Percentiles rank a stretch among this genome's conserved stretches.
phyloP scores from a whole-genome alignment of 2,797 vertebrate genomes.

The Myotis myotis region DNA sequence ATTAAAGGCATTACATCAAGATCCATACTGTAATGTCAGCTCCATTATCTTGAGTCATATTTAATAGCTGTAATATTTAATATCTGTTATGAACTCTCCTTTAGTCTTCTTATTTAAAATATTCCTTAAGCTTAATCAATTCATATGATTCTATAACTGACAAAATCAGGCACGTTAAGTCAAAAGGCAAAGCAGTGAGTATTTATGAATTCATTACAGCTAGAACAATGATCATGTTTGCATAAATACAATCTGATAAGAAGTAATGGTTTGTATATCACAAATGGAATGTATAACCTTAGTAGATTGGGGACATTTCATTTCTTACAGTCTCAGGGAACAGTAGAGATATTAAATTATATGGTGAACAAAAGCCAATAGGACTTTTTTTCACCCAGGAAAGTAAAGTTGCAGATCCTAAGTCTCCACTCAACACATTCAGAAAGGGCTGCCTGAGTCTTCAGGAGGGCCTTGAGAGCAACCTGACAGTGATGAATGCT shows the following conservation, averaged over 20 bases:
- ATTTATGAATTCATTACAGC: not conserved
- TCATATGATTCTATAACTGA: not conserved
- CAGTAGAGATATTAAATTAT: not conserved
- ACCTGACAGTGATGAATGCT: not conserved
- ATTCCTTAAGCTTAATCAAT: not conserved
- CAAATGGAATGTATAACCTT: not conserved
- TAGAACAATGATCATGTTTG: not conserved
- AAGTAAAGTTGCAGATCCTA: not conserved
- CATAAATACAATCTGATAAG: not conserved
- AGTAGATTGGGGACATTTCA: not conserved
- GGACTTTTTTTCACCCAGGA: not conserved
- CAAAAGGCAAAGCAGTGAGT: not conserved
- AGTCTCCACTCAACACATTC: not conserved
- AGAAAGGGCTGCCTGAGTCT: not conserved
- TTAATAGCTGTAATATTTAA: constrained; percentile 40
- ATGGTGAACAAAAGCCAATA: not conserved
- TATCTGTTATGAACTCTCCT: constrained; percentile 45
- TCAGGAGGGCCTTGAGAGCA: not conserved
- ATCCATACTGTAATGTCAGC: constrained; percentile 47
- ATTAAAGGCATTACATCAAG: constrained; percentile 63
- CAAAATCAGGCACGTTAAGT: not conserved
- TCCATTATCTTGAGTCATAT: constrained; percentile 61
- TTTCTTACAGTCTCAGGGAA: not conserved
- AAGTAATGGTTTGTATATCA: not conserved
- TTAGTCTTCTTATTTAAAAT: constrained; percentile 43